A percentile compares a stretch with the other conserved stretches of the same genome.
Evolutionary conservation across 2,888 invertebrate genomes (phyloP).

Genomic region (Athetis lepigone): DNA sequence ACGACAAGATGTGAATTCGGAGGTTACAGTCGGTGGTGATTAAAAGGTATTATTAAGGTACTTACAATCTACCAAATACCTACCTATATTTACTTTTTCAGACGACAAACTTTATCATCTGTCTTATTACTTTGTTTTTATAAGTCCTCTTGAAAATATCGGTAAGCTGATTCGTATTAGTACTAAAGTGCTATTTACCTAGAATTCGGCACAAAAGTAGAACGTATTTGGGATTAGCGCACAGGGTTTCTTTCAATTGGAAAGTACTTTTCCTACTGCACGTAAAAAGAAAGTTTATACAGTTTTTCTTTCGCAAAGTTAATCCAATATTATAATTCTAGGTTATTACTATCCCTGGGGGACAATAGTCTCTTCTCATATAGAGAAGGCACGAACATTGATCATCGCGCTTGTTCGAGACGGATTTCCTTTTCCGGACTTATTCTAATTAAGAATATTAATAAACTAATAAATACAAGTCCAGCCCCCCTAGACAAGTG

Average conservation of each 20-base stretch:
- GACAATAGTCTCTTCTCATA: no score
- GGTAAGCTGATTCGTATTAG: constrained; percentile 8
- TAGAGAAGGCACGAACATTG: no score
- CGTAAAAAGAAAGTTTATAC: background rate
- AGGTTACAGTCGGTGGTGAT: no score
- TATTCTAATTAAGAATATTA: no score
- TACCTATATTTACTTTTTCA: background rate
- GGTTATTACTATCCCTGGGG: no score
- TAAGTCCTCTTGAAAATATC: background rate
- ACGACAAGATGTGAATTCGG: background rate
- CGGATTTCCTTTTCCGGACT: no score
- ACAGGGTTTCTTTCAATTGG: background rate
- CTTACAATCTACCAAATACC: no score
- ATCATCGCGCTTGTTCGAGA: no score
- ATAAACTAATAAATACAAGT: no score
- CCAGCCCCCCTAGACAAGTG: no score
- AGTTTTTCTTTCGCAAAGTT: background rate
- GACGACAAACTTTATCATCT: background rate
- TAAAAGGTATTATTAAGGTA: no score
- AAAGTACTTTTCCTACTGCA: constrained; percentile 1
- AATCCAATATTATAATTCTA: background rate
- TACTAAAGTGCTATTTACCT: background rate
- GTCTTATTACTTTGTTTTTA: background rate
- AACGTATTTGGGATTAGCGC: constrained; percentile 13
- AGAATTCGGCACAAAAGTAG: constrained; percentile 7